Evolutionary conservation across 2,113 vertebrate species (phyloP).

Genomic region (Chloropsis cyanopogon): DNA sequence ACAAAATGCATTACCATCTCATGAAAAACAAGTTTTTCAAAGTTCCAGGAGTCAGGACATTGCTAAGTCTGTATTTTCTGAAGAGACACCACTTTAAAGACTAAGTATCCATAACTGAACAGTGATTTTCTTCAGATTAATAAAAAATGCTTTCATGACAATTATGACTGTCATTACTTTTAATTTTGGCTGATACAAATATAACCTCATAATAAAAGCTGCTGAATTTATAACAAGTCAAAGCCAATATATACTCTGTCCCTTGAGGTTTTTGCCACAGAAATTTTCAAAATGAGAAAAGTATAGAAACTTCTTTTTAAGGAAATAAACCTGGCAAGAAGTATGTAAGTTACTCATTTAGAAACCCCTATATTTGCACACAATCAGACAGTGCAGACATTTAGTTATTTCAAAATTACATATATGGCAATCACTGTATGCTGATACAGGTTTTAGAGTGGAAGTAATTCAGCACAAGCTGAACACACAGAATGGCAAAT

Average conservation of each 20-base stretch:
- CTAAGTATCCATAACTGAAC: neutral
- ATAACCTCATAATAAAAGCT: neutral
- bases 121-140: neutral
- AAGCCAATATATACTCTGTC: neutral
- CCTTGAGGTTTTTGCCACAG: neutral
- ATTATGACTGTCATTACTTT: neutral
- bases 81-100: neutral
- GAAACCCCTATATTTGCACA: neutral
- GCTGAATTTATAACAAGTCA: neutral
- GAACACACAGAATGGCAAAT: neutral
- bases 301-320: neutral
- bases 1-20: constrained; percentile 7
- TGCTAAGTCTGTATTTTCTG: neutral
- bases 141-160: neutral
- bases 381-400: neutral
- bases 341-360: neutral
- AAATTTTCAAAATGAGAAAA: neutral
- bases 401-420: neutral
- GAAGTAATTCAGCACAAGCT: neutral
- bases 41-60: neutral
- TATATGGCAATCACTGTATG: neutral
- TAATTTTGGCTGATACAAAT: constrained; percentile 18
- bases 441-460: neutral
- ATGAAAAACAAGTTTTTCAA: neutral
- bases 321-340: neutral